Evolutionary conservation across 2,797 vertebrate genomes (phyloP), one percentile per base, ranked within the genome.

Genomic region (Euthynnus affinis): DNA sequence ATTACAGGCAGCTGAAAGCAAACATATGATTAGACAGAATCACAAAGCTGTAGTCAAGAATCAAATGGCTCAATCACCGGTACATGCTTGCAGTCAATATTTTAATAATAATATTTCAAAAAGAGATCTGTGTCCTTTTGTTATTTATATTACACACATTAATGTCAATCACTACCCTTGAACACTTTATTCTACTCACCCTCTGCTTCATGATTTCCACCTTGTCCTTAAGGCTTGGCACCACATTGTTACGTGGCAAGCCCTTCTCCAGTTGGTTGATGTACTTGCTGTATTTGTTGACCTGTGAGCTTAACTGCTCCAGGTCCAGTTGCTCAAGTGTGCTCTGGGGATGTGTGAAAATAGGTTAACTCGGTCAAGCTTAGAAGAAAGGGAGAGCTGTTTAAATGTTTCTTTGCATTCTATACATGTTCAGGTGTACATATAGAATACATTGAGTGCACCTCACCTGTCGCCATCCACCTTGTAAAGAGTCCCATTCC

Each of bases 211-310:
- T 96, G 69, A 82, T 79, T 34, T 97, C 96, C 84, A 97, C 95
- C 12, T 95, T 95, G 0, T 80, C 66, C 91, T 96, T 97, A 37
- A 97, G 94, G 52, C 65, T 65, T n/a, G 94, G 91, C 34, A 96
- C 91, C 4, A 96, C 93, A 14, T 71, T 94, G 87, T 97, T 98
- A 42, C 85, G 89, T 9, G 94, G 95, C 61, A 98, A 93, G 40
- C 96, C 96, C 85, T 95, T 97, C 89, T 98, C 96, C 87, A 97
- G 78, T 80, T 97, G 96, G 82, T 23, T 92, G 73, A 96, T 91
- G 46, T 94, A 93, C 87, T 96, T 96, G 84, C 86, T 72, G 14
- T 96, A 97, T 83, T 95, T 97, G 74, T 90, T 92, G 74, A 97
- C 94, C 89, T 96, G 93, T 55, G 85, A 61, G 44, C 86, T 94